These are phyloP conservation scores for Colistium nudipinnis DNA, from an alignment of 2,113 vertebrate species.

Conservation along the genomic window DNA sequence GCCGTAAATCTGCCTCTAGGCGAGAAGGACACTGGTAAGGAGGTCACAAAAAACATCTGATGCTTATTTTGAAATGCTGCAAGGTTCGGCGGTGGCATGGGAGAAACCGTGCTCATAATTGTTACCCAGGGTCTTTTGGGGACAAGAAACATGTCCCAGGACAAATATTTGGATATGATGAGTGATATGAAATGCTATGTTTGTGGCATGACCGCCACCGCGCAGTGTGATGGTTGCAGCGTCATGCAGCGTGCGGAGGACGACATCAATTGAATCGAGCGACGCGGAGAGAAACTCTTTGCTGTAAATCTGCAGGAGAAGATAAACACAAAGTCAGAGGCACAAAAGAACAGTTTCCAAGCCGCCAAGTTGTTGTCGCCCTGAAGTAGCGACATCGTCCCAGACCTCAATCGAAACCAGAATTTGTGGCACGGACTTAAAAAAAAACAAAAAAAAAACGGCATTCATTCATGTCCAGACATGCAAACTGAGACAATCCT, in stretches of 20 bases:
- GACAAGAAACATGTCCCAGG: neutral
- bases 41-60: neutral
- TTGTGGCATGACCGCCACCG: neutral
- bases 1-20: constrained; percentile 17
- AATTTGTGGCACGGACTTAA: constrained; percentile 27
- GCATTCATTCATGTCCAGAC: constrained; percentile 17
- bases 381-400: constrained; percentile 5
- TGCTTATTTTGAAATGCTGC: neutral
- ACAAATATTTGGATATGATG: neutral
- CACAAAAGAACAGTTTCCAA: constrained; percentile 21
- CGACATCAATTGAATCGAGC: constrained; percentile 10
- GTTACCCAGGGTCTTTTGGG: neutral
- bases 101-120: neutral
- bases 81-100: neutral
- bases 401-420: constrained; percentile 35
- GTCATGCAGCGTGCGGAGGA: neutral
- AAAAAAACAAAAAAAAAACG: constrained; percentile 18
- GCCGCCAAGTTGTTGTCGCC: constrained; percentile 20
- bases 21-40: neutral
- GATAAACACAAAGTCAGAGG: constrained; percentile 35
- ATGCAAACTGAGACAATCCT: constrained; percentile 22
- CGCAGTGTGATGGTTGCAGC: neutral
- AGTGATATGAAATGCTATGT: neutral
- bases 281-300: constrained; percentile 10
- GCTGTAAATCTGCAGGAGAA: constrained; percentile 7